These are phyloP conservation scores for Tridacna gigas DNA, from an alignment of 2,888 invertebrate genomes.

Conservation along the genomic window DNA sequence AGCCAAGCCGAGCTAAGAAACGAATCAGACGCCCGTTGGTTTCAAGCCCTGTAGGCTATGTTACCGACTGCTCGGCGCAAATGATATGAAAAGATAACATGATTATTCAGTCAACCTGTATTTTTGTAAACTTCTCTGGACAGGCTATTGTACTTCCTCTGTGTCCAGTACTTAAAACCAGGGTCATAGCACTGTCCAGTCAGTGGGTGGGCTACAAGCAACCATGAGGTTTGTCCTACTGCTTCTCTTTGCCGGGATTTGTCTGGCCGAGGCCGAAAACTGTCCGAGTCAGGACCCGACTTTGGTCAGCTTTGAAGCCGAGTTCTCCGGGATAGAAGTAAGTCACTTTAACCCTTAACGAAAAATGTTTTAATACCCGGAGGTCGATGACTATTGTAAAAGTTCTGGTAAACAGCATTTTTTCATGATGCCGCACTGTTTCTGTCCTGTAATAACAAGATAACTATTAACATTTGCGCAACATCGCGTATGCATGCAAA, in stretches of 20 bases:
- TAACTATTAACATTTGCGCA: too few relatives aligned
- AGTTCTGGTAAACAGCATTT: neutral
- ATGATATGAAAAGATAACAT: too few relatives aligned
- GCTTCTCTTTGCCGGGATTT: neutral
- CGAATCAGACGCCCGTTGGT: too few relatives aligned
- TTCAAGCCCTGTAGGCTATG: too few relatives aligned
- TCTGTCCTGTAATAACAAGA: too few relatives aligned
- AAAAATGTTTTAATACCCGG: neutral
- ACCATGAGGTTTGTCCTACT: neutral
- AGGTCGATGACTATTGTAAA: neutral
- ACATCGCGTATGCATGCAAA: too few relatives aligned
- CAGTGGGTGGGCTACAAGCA: neutral
- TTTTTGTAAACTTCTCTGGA: neutral
- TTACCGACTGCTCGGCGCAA: too few relatives aligned
- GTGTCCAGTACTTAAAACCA: neutral
- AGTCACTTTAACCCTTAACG: neutral
- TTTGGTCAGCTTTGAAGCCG: neutral
- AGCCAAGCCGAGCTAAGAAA: too few relatives aligned
- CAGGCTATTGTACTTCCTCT: neutral
- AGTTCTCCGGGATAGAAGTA: neutral
- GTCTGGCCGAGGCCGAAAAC: neutral
- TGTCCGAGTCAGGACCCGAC: conserved; percentile 2
- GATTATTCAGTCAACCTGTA: neutral
- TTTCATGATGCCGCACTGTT: neutral
- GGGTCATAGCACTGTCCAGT: neutral